Evolutionary conservation across 2,113 vertebrate species (phyloP), one percentile per base, ranked within the genome.

Genomic region (Rhinoptilus africanus): DNA sequence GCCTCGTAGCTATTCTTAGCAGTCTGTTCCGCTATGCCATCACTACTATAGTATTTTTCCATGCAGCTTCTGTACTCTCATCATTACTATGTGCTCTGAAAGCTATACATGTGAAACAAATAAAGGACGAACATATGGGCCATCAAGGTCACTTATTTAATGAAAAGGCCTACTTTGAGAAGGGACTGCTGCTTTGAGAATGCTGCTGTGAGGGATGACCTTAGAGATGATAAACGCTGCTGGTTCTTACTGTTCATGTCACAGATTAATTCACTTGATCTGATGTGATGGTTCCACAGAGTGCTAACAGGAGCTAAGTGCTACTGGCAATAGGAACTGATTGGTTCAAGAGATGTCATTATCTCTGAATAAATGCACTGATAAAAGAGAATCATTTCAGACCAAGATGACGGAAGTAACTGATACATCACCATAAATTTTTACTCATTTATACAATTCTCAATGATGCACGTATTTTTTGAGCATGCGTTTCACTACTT

Each of bases 271-370:
- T 92, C 87, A 47, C 71, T 94, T 78, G 67, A 95, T 85, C 75
- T 74, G 77, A 85, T 89, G 87, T 89, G 87, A 92, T 82, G 60
- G 78, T 78, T 96, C 91, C 90, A 92, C 74, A 48, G 67, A 88
- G 92, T 57, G 83, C 84, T 92, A 96, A 94, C 85, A 56, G 73
- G 80, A 95, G 80, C 86, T 82, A 87, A 97, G 95, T 94, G 92
- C 91, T 87, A 78, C 86, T 72, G 80, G 92, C 92, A 96, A 86
- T 62, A 79, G 68, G 62, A 93, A 74, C 74, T 71, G 84, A 96
- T 90, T 94, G 83, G 93, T 83, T 96, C 77, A 86, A 91, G 92
- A 84, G 68, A 94, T 92, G 91, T 89, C 83, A 92, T 96, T 96
- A 94, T 68, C 88, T 86, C 60, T 37, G 86, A 71, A 92, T 80